These are phyloP conservation scores for Dryas iulia DNA, from an alignment of 1,140 invertebrate species.

Conservation along the genomic window DNA sequence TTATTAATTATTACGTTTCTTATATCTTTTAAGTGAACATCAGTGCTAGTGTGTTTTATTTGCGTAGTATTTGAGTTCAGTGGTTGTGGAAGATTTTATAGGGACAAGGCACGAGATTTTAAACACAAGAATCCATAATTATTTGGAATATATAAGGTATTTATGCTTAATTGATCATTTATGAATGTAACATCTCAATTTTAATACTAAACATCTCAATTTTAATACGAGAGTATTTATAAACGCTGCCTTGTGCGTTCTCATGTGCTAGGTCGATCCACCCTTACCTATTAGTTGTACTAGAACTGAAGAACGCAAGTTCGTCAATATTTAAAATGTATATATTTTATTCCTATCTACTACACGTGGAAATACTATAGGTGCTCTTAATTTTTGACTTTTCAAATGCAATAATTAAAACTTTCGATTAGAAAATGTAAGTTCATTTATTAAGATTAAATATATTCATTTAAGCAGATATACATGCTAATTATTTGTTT, in stretches of 20 bases:
- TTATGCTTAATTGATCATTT: not conserved
- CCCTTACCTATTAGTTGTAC: not conserved
- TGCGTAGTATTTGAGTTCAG: conserved; percentile 61
- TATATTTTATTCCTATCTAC: not conserved
- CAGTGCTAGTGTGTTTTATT: conserved; percentile 61
- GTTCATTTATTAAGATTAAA: too few relatives aligned
- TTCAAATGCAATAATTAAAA: too few relatives aligned
- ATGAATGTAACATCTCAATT: not conserved
- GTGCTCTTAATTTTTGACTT: too few relatives aligned
- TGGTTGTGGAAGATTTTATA: conserved; percentile 70
- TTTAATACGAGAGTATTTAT: not conserved
- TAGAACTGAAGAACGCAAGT: not conserved
- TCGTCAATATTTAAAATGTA: not conserved
- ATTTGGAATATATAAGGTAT: conserved; percentile 10
- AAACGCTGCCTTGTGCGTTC: not conserved
- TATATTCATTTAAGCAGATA: too few relatives aligned
- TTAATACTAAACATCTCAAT: not conserved
- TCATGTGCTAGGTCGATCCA: conserved; percentile 2
- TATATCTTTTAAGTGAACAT: conserved; percentile 46
- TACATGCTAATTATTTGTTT: too few relatives aligned
- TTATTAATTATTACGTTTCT: conserved; percentile 40
- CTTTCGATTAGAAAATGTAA: too few relatives aligned
- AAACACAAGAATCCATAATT: conserved; percentile 18
- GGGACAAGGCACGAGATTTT: conserved; percentile 48
- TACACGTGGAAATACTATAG: not conserved